Evolutionary conservation across 2,113 vertebrate genomes (phyloP).

Genomic region (Cygnus atratus): DNA sequence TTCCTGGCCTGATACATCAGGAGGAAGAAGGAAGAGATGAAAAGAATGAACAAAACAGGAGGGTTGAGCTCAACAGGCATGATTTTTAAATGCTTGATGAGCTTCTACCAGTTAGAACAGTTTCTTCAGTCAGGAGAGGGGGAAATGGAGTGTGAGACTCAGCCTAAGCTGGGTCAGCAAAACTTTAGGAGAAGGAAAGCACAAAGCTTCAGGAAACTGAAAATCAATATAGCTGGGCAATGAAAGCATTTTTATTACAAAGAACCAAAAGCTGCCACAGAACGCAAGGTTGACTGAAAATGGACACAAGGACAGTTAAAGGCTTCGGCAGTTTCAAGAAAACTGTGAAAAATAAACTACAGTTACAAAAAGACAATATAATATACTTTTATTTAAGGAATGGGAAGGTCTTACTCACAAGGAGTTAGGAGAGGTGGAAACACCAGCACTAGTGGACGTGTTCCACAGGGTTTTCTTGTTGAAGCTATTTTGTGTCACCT

Average conservation of each 20-base stretch:
- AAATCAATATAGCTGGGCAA: background rate
- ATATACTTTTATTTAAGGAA: background rate
- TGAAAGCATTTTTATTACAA: slow-evolving; percentile 44
- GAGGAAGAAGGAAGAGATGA: background rate
- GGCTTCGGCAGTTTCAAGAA: background rate
- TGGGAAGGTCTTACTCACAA: background rate
- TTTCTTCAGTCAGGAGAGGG: background rate
- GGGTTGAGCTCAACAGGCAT: background rate
- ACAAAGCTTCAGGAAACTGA: slow-evolving; percentile 15
- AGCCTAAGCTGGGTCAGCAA: background rate
- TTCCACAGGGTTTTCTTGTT: background rate
- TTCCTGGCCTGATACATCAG: background rate
- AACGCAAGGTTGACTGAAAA: slow-evolving; percentile 20
- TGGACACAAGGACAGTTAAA: background rate
- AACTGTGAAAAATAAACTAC: background rate
- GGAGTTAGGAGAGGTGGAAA: background rate
- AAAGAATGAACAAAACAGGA: background rate
- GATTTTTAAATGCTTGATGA: background rate
- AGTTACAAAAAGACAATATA: background rate
- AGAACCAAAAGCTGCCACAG: background rate
- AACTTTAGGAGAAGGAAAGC: background rate
- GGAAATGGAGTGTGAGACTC: background rate
- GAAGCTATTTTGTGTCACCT: background rate
- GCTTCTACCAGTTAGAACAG: background rate
- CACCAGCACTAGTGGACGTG: background rate